Evolutionary conservation across 1,140 invertebrate species (phyloP).

Genomic region (Fragariocoptes setiger): DNA sequence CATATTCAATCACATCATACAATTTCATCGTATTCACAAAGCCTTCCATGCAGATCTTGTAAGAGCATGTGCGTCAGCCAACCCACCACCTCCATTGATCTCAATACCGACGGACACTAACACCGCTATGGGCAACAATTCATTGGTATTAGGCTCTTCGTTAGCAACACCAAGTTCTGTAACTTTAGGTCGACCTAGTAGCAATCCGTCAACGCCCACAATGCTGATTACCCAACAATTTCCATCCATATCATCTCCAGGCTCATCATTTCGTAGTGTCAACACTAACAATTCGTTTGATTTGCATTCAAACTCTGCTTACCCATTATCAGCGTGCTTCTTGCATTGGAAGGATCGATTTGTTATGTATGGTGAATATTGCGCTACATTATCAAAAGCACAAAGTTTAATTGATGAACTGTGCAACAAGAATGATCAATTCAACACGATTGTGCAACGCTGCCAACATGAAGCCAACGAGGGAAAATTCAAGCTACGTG

Average conservation of each 20-base stretch:
- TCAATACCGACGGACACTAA: too few species aligned
- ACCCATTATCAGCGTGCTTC: slow-evolving; percentile 32
- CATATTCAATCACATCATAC: slow-evolving; percentile 64
- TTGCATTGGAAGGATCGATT: slow-evolving; percentile 59
- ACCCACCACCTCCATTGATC: slow-evolving; percentile 17
- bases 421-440: slow-evolving; percentile 26
- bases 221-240: neutral
- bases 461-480: slow-evolving; percentile 43
- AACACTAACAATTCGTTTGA: neutral
- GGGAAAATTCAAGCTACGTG: slow-evolving; percentile 66
- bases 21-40: slow-evolving; percentile 51
- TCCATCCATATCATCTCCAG: neutral
- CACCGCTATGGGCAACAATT: neutral
- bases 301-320: slow-evolving; percentile 21
- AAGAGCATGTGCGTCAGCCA: slow-evolving; percentile 26
- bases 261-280: neutral
- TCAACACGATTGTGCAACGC: slow-evolving; percentile 24
- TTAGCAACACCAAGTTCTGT: neutral
- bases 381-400: slow-evolving; percentile 52
- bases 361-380: slow-evolving; percentile 76
- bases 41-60: slow-evolving; percentile 43
- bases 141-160: neutral
- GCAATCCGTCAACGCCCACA: neutral
- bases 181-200: neutral
- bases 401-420: slow-evolving; percentile 40